Evolutionary conservation across 2,113 vertebrate genomes (phyloP).

Genomic region (Rana temporaria): DNA sequence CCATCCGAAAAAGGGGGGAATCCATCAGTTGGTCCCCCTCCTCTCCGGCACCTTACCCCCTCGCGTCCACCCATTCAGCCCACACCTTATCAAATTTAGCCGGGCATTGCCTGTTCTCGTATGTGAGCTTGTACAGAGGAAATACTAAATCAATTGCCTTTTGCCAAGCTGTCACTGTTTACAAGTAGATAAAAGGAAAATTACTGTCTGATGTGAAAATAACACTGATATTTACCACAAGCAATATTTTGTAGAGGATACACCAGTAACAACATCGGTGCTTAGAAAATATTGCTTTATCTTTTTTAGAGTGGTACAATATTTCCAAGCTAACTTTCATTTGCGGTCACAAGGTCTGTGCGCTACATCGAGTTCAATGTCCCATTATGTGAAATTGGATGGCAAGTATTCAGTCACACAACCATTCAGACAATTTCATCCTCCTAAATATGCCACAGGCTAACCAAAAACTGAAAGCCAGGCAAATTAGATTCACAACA

Average conservation of each 20-base stretch:
- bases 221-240: too few species aligned
- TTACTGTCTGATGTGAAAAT: too few species aligned
- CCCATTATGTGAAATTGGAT: slow-evolving; percentile 26
- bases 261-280: background rate
- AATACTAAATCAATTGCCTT: too few species aligned
- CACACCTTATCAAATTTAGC: too few species aligned
- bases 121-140: too few species aligned
- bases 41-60: too few species aligned
- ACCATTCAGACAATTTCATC: background rate
- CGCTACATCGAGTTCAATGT: background rate
- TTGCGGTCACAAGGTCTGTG: slow-evolving; percentile 15
- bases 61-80: too few species aligned
- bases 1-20: too few species aligned
- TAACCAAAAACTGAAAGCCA: slow-evolving; percentile 5
- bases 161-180: too few species aligned
- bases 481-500: slow-evolving; percentile 7
- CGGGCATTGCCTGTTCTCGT: too few species aligned
- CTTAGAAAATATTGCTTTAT: background rate
- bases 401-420: slow-evolving; percentile 1
- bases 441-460: slow-evolving; percentile 15
- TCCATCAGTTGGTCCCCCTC: too few species aligned
- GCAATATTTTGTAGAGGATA: background rate
- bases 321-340: background rate
- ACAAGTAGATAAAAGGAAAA: too few species aligned
- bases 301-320: slow-evolving; percentile 14